Evolutionary conservation across 2,888 invertebrate species (phyloP), one percentile per base, ranked within the genome.

Genomic region (Cryptus viduatorius): DNA sequence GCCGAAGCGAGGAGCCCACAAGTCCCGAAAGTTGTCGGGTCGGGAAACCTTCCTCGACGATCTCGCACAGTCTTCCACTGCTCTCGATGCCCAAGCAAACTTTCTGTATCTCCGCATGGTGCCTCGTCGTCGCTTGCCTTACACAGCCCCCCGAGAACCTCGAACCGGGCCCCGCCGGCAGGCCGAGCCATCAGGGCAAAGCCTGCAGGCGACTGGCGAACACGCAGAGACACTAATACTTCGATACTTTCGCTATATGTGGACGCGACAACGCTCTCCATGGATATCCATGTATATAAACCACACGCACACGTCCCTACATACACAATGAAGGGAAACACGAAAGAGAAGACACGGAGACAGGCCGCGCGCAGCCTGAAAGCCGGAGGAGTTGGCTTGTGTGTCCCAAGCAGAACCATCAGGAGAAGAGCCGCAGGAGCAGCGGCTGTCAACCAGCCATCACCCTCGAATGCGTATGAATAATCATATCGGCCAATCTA

Each of bases 361-460:
- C 46, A 73, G 64, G 19, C 65, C 65, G 56, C 44, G 53, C 64
- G 72, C 65, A 56, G 46, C 65, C 82, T 72, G 71, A 50, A 79
- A 78, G 68, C 64, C 31, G 65, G 31, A 31, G 50, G 71, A 65
- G 56, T 50, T 16, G 37, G 37, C 29, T 44, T 67, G 67, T 81
- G 42, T 61, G 37, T 64, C 61, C 81, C 77, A 80, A 37, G 82
- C 80, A 31, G 67, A 71, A 44, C 80, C 76, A 68, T 78, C 83
- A 61, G 83, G 84, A 88, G 82, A 61, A 75, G 64, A 87, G 79
- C 83, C 56, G 75, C 79, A 79, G 75, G 78, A 81, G 86, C 91
- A 90, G 90, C 89, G 91, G 87, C 91, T 92, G 91, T 92, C 92
- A 91, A 91, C 91, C 89, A 90, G 87, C 86, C 89, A 84, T 91